Conservation (phyloP, 2,797 vertebrate genomes). For the Meda fulgida region DNA sequence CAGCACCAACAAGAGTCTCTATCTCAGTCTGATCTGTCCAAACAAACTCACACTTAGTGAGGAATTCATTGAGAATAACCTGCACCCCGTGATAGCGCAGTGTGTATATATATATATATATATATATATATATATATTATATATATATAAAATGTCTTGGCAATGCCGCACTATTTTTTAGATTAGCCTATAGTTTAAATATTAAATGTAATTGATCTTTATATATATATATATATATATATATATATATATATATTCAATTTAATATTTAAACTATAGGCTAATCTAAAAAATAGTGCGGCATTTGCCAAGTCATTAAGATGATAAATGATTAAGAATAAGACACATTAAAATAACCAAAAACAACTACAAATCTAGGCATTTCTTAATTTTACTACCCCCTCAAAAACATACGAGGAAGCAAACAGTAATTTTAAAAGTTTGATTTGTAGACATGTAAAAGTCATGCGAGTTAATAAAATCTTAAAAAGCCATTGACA, state of each 20-base stretch:
- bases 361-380: neutral
- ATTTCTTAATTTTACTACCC: too few species aligned
- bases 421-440: neutral
- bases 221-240: too few species aligned
- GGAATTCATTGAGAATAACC: neutral
- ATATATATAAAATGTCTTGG: too few species aligned
- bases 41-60: conserved; percentile 15
- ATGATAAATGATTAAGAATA: neutral
- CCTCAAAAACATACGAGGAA: neutral
- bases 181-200: too few species aligned
- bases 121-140: too few species aligned
- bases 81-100: neutral
- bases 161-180: too few species aligned
- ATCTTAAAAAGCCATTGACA: neutral
- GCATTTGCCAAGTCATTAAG: neutral
- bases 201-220: too few species aligned
- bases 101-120: neutral
- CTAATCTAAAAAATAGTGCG: too few species aligned
- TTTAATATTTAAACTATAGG: too few species aligned
- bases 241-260: too few species aligned
- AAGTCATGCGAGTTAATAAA: neutral
- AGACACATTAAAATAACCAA: neutral
- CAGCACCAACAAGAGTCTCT: conserved; percentile 28
- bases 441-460: neutral
- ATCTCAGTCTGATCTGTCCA: conserved; percentile 12